These are phyloP conservation scores for Harpegnathos saltator DNA, from an alignment of 1,140 invertebrate genomes.

Conservation along the genomic window DNA sequence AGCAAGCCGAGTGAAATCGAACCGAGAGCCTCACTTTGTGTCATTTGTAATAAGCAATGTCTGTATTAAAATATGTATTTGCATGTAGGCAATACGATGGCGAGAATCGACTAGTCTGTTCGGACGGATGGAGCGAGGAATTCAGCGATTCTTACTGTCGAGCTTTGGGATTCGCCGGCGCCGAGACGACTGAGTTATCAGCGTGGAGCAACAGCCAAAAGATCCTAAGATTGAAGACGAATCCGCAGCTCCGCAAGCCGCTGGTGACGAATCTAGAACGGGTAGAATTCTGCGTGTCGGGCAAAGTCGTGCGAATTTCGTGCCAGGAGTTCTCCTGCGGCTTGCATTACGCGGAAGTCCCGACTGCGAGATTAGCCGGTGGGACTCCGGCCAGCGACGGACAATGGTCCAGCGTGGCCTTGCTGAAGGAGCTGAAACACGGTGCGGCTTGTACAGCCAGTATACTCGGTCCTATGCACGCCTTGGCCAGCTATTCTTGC, in stretches of 20 bases:
- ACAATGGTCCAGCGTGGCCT: slow-evolving; percentile 87
- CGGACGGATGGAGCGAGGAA: slow-evolving; percentile 86
- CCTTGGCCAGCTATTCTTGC: slow-evolving; percentile 87
- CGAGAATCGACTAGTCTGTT: slow-evolving; percentile 85
- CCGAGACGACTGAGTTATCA: slow-evolving; percentile 81
- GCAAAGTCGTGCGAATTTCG: slow-evolving; percentile 85
- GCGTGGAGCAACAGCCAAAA: slow-evolving; percentile 69
- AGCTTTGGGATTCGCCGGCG: slow-evolving; percentile 85
- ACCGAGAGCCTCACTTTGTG: too few relatives aligned
- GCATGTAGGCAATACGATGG: slow-evolving; percentile 79
- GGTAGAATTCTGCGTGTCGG: slow-evolving; percentile 82
- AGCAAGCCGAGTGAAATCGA: too few relatives aligned
- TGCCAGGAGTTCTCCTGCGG: slow-evolving; percentile 88
- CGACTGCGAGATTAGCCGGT: slow-evolving; percentile 85
- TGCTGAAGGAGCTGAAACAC: slow-evolving; percentile 86
- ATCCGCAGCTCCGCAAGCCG: slow-evolving; percentile 73
- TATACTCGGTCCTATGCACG: slow-evolving; percentile 87
- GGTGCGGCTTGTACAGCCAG: slow-evolving; percentile 87
- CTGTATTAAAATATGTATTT: too few relatives aligned
- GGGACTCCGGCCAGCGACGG: slow-evolving; percentile 84
- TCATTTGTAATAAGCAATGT: too few relatives aligned
- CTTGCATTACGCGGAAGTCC: slow-evolving; percentile 80
- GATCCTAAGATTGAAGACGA: slow-evolving; percentile 82
- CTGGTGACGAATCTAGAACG: slow-evolving; percentile 84
- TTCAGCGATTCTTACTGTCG: slow-evolving; percentile 87